These are phyloP conservation scores for Girardinichthys multiradiatus DNA, from an alignment of 2,113 vertebrate species.

Conservation along the genomic window DNA sequence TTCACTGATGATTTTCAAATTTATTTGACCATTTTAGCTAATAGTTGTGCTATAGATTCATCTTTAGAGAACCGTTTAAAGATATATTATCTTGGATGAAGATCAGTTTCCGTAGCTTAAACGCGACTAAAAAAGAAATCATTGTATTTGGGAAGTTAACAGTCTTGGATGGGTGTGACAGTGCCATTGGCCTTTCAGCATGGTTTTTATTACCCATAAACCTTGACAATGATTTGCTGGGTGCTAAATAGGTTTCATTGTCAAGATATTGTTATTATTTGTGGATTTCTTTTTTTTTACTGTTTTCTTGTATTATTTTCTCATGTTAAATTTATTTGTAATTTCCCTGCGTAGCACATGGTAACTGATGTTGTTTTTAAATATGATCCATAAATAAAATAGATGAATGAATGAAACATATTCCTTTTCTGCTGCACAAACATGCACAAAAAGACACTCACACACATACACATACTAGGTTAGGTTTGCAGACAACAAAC, in stretches of 20 bases:
- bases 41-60: not conserved
- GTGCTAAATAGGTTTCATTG: not conserved
- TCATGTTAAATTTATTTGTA: not conserved
- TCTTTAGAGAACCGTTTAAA: not conserved
- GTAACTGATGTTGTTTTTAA: not conserved
- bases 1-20: not conserved
- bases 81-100: not conserved
- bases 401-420: slow-evolving; percentile 9
- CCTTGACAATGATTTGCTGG: not conserved
- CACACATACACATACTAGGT: slow-evolving; percentile 32
- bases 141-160: not conserved
- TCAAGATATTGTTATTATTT: not conserved
- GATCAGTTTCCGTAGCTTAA: not conserved
- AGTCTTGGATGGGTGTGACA: too few relatives aligned
- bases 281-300: not conserved
- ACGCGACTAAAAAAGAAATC: not conserved
- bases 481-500: slow-evolving; percentile 45
- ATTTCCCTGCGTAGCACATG: not conserved
- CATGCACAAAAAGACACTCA: slow-evolving; percentile 14
- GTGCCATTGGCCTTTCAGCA: too few relatives aligned
- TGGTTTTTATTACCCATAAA: not conserved
- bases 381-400: not conserved
- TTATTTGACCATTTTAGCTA: too few relatives aligned
- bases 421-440: slow-evolving; percentile 7
- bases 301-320: not conserved